A percentile compares a stretch with the other conserved stretches of the same genome.
Evolutionary conservation across 2,797 vertebrate species (phyloP).

Genomic region (Pangasius djambal): DNA sequence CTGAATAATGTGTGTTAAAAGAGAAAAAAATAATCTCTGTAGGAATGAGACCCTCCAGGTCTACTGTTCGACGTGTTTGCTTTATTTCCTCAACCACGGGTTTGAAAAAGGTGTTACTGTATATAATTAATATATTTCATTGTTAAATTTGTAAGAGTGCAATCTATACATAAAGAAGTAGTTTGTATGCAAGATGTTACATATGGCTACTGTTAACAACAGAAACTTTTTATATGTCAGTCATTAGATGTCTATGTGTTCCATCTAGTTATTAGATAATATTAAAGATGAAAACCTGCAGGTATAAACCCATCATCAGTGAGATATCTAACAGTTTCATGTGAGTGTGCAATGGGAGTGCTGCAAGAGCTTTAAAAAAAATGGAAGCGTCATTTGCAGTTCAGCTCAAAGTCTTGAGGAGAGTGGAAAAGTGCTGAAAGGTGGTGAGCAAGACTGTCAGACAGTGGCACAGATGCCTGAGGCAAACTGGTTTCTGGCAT

Average conservation of each 20-base stretch:
- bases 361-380: neutral
- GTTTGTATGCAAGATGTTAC: too few species aligned
- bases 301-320: slow-evolving; percentile 16
- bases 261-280: neutral
- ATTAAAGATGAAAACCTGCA: neutral
- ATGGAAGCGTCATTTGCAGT: slow-evolving; percentile 17
- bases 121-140: neutral
- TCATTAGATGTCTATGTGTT: neutral
- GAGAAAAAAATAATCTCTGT: neutral
- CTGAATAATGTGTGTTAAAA: neutral
- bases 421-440: slow-evolving; percentile 46
- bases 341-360: neutral
- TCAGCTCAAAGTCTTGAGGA: slow-evolving; percentile 23
- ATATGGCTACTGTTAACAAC: neutral
- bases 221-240: neutral
- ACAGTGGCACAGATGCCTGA: slow-evolving; percentile 37
- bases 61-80: neutral
- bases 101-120: neutral
- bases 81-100: neutral
- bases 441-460: slow-evolving; percentile 34
- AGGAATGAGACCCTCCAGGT: neutral
- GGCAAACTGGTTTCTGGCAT: slow-evolving; percentile 1
- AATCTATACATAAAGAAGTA: neutral
- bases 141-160: neutral
- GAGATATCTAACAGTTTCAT: slow-evolving; percentile 23